phyloP scores from a whole-genome alignment of 1,140 invertebrate species.

The Aphaenogaster floridana region DNA sequence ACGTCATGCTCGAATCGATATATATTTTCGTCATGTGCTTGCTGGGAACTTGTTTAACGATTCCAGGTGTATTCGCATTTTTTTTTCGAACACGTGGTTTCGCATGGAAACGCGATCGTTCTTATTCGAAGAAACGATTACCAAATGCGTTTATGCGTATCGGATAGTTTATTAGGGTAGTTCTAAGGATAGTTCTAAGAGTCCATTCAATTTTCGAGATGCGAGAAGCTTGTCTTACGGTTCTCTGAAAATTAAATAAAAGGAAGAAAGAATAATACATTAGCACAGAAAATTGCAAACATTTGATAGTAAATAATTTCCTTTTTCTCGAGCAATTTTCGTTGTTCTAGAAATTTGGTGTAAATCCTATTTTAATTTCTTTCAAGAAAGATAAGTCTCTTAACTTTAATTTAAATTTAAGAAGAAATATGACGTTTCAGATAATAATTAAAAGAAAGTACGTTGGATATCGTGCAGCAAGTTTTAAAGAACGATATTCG shows the following conservation, averaged over 20 bases:
- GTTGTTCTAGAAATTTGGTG: not conserved
- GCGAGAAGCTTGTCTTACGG: too few relatives aligned
- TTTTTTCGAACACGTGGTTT: not conserved
- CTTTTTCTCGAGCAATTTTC: not conserved
- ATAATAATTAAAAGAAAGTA: not conserved
- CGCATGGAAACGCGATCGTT: not conserved
- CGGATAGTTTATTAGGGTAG: too few relatives aligned
- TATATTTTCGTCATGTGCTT: not conserved
- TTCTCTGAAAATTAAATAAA: not conserved
- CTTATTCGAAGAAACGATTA: slow-evolving; percentile 24
- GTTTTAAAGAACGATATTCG: not conserved
- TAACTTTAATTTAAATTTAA: not conserved
- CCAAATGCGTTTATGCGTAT: not conserved
- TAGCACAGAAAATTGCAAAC: not conserved
- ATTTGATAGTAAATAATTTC: not conserved
- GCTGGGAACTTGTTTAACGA: not conserved
- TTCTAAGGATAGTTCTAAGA: not conserved
- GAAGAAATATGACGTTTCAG: not conserved
- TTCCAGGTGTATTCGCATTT: slow-evolving; percentile 2
- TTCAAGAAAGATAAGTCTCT: not conserved
- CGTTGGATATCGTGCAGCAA: not conserved
- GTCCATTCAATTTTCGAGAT: not conserved
- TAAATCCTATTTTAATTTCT: not conserved
- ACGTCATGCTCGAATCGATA: not conserved
- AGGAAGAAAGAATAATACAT: not conserved